Evolutionary conservation across 2,888 invertebrate genomes (phyloP), one percentile per base, ranked within the genome.

Genomic region (Meteorus cinctellus): DNA sequence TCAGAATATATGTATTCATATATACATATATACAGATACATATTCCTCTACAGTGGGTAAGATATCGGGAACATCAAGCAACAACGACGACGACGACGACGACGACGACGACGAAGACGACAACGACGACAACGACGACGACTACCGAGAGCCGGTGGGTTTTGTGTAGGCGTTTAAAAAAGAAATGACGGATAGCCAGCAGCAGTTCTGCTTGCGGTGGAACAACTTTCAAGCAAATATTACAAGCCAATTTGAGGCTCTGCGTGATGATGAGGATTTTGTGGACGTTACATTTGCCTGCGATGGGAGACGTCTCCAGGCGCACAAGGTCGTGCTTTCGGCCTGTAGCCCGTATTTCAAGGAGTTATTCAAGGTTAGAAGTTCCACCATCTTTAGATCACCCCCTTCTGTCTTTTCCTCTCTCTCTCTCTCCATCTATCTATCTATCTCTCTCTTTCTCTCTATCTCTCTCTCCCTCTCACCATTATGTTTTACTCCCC

Each of bases 161-260:
- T 84, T 84, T 83, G 85, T 84, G 85, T 83, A 85, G 83, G 79
- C 83, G 68, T 70, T 70, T 29, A 74, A 76, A 86, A 87, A 85
- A 78, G 80, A 80, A 89, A 89, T 89, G 89, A 89, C 89, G 89
- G 89, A 89, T 89, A 88, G 88, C 85, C 94, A 95, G 91, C 96
- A 96, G 92, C 95, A 95, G 92, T 96, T 95, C 92, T 96, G 96
- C 92, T 93, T 96, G 91, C 93, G 95, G 91, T 96, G 96, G 96
- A 96, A 96, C 92, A 95, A 96, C 92, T 95, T 95, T 92, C 95
- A 95, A 92, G 94, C 95, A 84, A 96, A 96, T 91, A 95, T 96
- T 90, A 94, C 95, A 88, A 94, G 95, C 90, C 95, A 96, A 90
- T 95, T 96, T 91, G 95, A 95, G 91, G 93, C 94, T 88, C 92